Base-by-base conservation (phyloP, 2,797 vertebrate species). In the Lepus townsendii region DNA sequence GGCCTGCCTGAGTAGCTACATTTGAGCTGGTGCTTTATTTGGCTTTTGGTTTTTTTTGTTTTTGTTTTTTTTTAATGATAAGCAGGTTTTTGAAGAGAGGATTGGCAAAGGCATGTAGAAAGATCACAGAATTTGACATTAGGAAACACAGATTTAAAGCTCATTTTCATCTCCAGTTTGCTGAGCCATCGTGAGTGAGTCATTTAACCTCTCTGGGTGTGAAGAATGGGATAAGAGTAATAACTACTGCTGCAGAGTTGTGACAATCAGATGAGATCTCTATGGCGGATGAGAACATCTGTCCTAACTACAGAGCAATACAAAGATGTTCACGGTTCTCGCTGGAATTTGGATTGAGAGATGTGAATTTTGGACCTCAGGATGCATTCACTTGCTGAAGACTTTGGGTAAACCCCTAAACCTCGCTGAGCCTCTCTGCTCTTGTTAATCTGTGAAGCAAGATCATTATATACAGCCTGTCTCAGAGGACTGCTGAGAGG, bases 81-180 rank as follows among this genome's bases (percentile, higher is more conserved):
- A 88, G 65, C 79, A 32, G 72, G 77, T 14, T 83, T 94, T 93
- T 78, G 65, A 95, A 96, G 38, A 83, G 35, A 94, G 71, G 47
- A 68, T 85, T 82, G 22, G 38, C 20, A 92, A 69, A n/a, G 26
- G 16, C 88, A 88, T 76, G 26, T 42, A 87, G 65, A 72, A 79
- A 91, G 42, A 83, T 68, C 6, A 4, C 0, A 38, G 68, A 83
- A 26, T 22, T n/a, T 3, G 4, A 76, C 76, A 66, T 38, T 60
- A 57, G 42, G 47, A 76, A 62, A 47, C 54, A 5, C 26, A 66
- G n/a, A 14, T 63, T 54, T 30, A 60, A 92, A 80, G 20, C 50
- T 60, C 20, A 3, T 19, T 57, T 88, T 80, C 38, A 27, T 71
- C 68, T 3, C 42, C 69, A 91, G 20, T 68, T 75, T 80, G 71